These are phyloP conservation scores for Cyclopterus lumpus DNA, from an alignment of 2,797 vertebrate genomes.

Conservation along the genomic window DNA sequence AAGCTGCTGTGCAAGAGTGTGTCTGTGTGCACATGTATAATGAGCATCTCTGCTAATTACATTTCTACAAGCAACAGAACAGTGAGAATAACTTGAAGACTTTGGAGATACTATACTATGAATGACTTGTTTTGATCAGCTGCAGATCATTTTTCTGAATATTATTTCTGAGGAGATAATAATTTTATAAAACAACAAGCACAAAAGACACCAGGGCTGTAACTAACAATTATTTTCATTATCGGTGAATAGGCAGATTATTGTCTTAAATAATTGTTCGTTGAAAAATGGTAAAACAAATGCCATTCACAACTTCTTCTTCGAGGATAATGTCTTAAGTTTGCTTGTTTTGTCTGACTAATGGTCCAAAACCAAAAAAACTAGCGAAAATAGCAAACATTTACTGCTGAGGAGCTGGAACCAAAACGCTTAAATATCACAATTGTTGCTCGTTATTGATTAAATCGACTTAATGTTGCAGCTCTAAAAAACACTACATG, in stretches of 20 bases:
- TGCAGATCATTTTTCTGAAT: neutral
- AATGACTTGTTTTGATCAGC: constrained; percentile 17
- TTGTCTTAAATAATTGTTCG: neutral
- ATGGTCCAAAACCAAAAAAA: neutral
- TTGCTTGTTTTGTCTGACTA: neutral
- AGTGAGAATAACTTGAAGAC: constrained; percentile 20
- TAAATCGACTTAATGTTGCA: neutral
- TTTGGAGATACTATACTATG: constrained; percentile 25
- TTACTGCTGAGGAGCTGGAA: neutral
- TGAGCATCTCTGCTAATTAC: constrained; percentile 33
- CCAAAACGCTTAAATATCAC: neutral
- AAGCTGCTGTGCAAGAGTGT: constrained; percentile 1
- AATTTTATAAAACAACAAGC: neutral
- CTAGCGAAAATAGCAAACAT: neutral
- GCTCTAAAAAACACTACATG: constrained; percentile 1
- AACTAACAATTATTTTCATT: neutral
- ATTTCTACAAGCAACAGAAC: constrained; percentile 22
- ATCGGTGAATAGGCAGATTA: neutral
- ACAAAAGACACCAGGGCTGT: neutral
- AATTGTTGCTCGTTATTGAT: neutral
- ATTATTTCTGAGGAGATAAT: neutral
- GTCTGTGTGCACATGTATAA: constrained; percentile 15
- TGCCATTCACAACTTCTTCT: neutral
- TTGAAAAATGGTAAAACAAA: neutral
- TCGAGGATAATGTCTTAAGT: neutral